These are phyloP conservation scores for Halcyon smyrnensis DNA, from an alignment of 2,797 vertebrate genomes.

Conservation along the genomic window DNA sequence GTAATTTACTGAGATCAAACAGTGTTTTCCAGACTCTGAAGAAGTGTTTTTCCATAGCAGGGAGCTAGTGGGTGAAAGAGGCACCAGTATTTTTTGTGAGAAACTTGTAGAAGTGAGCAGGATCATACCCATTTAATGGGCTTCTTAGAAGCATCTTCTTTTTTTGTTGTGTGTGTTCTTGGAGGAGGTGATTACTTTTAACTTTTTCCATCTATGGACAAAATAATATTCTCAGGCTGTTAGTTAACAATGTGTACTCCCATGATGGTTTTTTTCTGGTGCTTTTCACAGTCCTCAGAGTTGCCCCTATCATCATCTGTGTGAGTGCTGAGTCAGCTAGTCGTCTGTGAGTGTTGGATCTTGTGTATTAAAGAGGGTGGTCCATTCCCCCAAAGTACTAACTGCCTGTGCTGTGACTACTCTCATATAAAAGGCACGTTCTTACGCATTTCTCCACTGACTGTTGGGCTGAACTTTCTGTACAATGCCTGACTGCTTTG, in stretches of 20 bases:
- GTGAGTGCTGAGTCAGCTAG: background rate
- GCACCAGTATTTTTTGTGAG: constrained; percentile 17
- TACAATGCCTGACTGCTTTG: background rate
- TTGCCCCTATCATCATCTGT: background rate
- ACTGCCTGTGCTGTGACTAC: background rate
- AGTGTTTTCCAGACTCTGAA: constrained; percentile 68
- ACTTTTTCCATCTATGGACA: background rate
- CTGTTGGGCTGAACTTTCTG: background rate
- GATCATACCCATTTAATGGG: background rate
- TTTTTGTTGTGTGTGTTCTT: background rate
- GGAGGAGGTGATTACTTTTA: background rate
- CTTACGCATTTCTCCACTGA: rapidly evolving
- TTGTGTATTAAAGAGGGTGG: background rate
- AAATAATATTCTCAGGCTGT: background rate
- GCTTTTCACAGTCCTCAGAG: background rate
- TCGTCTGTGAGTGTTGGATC: background rate
- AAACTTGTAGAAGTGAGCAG: background rate
- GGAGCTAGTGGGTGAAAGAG: constrained; percentile 20
- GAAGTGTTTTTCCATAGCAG: constrained; percentile 72
- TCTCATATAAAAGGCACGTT: background rate
- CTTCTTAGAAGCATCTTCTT: background rate
- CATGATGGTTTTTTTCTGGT: background rate
- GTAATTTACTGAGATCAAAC: constrained; percentile 74
- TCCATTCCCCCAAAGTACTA: rapidly evolving
- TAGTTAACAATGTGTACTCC: background rate